Evolutionary conservation across 2,888 invertebrate genomes (phyloP), one percentile per base, ranked within the genome.

Genomic region (Pachymerium ferrugineum): DNA sequence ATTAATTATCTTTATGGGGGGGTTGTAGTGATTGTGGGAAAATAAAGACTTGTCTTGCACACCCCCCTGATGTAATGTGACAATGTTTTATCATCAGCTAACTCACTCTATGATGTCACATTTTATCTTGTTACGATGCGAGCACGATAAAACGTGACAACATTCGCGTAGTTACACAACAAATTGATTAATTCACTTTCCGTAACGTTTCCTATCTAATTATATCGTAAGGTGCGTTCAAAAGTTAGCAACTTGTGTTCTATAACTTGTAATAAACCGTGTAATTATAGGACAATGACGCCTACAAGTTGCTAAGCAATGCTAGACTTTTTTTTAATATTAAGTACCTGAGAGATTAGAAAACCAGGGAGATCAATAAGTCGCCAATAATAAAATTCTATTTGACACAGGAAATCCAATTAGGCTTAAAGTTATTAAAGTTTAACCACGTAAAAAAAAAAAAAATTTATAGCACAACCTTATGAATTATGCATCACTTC

Each of bases 381-480:
- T 47, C 3, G 47, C 1, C 22, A 47, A 47, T 47, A 47, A 47
- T 19, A 47, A 47, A 6, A 47, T 47, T 47, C 19, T 47, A 47
- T 22, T 47, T 47, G 47, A 47, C 47, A 47, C 47, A 47, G 47
- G 47, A 47, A 47, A 47, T 47, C 47, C 47, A 47, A 47, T 47
- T 47, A 47, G 47, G 47, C 47, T 22, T 47, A 47, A 47, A 47
- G 19, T 47, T 47, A 47, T 47, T 47, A 47, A 47, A 47, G 47
- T 47, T 47, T 47, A 47, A 47, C 47, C 47, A 47, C 47, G 47
- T 47, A 47, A 3, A 19, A 19, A 19, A 47, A 19, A 19, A 47
- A 47, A 47, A 47, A 47, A 3, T 8, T 19, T 47, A 12, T 47
- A 47, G 19, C 47, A 47, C 19, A 47, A 19, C 19, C 47, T 47